Evolutionary conservation across 2,888 invertebrate species (phyloP).

Genomic region (Rhingia campestris): DNA sequence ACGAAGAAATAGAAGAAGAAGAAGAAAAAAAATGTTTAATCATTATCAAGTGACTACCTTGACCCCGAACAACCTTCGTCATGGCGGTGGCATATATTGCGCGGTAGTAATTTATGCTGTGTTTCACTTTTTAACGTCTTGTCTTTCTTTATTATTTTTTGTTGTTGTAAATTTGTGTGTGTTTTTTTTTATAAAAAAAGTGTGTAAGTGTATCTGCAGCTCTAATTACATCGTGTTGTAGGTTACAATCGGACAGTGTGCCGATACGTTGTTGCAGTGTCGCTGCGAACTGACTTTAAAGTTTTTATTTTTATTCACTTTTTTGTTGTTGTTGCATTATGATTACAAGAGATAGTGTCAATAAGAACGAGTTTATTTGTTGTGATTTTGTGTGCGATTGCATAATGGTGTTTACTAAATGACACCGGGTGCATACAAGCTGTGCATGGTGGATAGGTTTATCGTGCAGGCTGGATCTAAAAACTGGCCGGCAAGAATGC

Average conservation of each 20-base stretch:
- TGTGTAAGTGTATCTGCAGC: constrained; percentile 53
- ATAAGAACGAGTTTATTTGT: constrained; percentile 27
- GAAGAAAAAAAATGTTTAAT: constrained; percentile 62
- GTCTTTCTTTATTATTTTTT: constrained; percentile 13
- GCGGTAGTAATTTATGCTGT: constrained; percentile 71
- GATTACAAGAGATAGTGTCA: constrained; percentile 29
- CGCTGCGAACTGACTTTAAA: constrained; percentile 1
- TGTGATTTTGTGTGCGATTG: constrained; percentile 17
- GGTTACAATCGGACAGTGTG: constrained; percentile 26
- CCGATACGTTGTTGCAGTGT: constrained; percentile 4
- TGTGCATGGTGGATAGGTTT: not conserved
- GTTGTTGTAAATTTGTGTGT: constrained; percentile 7
- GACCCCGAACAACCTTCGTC: constrained; percentile 72
- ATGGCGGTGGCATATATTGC: constrained; percentile 70
- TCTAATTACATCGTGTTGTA: constrained; percentile 62
- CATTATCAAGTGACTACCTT: constrained; percentile 74
- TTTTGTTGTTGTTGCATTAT: constrained; percentile 5
- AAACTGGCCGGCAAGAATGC: too few species aligned
- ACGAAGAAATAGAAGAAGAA: constrained; percentile 26
- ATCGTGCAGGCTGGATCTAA: too few species aligned
- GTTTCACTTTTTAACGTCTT: constrained; percentile 68
- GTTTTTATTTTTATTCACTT: constrained; percentile 9
- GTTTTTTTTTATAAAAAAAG: constrained; percentile 29
- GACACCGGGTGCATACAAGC: constrained; percentile 4
- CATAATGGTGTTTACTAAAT: constrained; percentile 34